Percentiles rank a stretch among this genome's conserved stretches.
These are phyloP conservation scores for Leucoraja erinaceus DNA, from an alignment of 2,113 vertebrate genomes.

Conservation along the genomic window DNA sequence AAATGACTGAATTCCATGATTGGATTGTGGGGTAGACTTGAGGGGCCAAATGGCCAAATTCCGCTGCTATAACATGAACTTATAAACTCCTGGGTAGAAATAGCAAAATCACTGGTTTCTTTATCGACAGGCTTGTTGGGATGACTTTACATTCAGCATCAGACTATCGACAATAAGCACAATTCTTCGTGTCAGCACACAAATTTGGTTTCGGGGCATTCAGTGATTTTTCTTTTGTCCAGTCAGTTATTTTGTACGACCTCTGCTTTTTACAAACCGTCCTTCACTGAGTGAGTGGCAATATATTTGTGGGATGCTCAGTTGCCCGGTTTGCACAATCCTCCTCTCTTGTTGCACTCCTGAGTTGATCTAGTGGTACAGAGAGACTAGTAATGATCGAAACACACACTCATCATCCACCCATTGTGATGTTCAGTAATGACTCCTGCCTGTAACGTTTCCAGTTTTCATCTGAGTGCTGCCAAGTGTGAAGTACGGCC, in stretches of 20 bases:
- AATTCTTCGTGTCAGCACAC: not conserved
- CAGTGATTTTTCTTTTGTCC: not conserved
- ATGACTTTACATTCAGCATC: not conserved
- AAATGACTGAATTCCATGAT: too few species aligned
- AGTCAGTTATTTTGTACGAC: not conserved
- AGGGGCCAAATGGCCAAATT: too few species aligned
- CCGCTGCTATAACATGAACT: too few species aligned
- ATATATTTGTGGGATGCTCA: not conserved
- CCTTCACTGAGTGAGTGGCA: not conserved
- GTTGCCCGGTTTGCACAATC: not conserved
- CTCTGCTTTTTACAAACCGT: not conserved
- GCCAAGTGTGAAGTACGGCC: too few species aligned
- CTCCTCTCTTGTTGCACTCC: not conserved
- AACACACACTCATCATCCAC: not conserved
- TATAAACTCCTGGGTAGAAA: not conserved
- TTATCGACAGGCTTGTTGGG: not conserved
- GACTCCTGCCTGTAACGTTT: too few species aligned
- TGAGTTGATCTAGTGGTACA: not conserved
- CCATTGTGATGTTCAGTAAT: too few species aligned
- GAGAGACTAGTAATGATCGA: not conserved
- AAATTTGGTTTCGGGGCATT: not conserved
- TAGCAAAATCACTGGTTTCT: not conserved
- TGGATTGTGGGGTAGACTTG: too few species aligned
- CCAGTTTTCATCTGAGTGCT: too few species aligned
- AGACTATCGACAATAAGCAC: not conserved